Base-by-base conservation (phyloP, 2,797 vertebrate species). In the Anas flavirostris region DNA sequence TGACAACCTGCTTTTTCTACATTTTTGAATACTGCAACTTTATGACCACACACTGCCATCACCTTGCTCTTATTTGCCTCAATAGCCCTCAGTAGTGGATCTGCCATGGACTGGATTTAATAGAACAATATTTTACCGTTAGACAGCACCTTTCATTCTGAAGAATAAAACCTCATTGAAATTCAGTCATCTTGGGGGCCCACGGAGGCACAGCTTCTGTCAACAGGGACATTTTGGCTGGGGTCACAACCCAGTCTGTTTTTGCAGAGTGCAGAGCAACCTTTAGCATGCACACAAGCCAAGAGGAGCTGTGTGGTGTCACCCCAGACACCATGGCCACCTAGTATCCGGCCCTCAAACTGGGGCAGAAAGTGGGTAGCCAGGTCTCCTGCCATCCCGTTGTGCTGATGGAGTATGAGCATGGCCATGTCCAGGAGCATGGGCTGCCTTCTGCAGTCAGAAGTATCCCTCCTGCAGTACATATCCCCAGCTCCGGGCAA, bases 71-170 rank as follows among this genome's bases (percentile, higher is more conserved):
- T 97, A 95, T 96, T 96, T 96, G 94, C 95, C 93, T 95, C 94
- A 95, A 97, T 96, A 96, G 95, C 94, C 95, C 95, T 97, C 96
- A 66, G 95, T 93, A 96, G 96, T 93, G 94, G 94, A 96, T 94
- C 91, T 91, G 95, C 95, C 94, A 96, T 78, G 93, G 95, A 88
- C 90, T 94, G 93, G 93, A 95, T 94, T 94, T 97, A 97, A 97
- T 97, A 96, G 96, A 97, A 96, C 93, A 87, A 90, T 96, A 96
- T 97, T 97, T 97, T 96, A 95, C 91, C 33, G 58, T 85, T 86
- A 95, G 93, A 94, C 95, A 95, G 95, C 90, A 96, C 90, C 94
- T 91, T 97, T 95, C 94, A 96, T 55, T 91, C 80, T 96, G 90
- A 96, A 92, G 96, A 88, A 95, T 93, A 96, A 97, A 96, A 84